Conservation (phyloP, 2,797 vertebrate genomes). For the Hybognathus amarus region DNA sequence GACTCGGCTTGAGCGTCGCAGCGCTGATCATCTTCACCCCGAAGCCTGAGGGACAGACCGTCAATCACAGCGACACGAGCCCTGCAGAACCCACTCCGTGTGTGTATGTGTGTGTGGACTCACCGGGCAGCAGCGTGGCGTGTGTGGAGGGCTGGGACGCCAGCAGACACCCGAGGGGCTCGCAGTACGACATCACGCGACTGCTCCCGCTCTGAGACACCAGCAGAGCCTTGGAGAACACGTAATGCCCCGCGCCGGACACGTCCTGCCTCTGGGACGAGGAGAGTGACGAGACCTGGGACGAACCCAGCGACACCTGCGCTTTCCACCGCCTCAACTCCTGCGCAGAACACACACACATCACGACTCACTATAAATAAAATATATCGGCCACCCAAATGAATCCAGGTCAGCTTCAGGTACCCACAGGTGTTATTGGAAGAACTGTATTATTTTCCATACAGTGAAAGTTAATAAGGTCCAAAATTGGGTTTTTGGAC, state of each 20-base stretch:
- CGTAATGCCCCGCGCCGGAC: constrained; percentile 77
- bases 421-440: no score
- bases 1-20: constrained; percentile 87
- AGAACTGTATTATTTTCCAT: no score
- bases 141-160: constrained; percentile 93
- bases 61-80: neutral
- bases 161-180: constrained; percentile 86
- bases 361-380: neutral
- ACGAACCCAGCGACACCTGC: constrained; percentile 67
- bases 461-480: no score
- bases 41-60: constrained; percentile 78
- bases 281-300: constrained; percentile 63
- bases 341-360: constrained; percentile 67
- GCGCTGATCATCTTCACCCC: constrained; percentile 95
- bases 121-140: constrained; percentile 52
- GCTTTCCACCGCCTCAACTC: constrained; percentile 83
- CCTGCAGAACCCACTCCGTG: neutral
- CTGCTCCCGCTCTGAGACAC: constrained; percentile 88
- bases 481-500: neutral
- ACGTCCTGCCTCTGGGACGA: constrained; percentile 74
- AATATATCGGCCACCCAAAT: neutral
- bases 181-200: constrained; percentile 88
- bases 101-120: no score
- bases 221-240: constrained; percentile 83
- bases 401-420: neutral